Base-by-base conservation (phyloP, 2,888 invertebrate species). In the Urechis unicinctus region DNA sequence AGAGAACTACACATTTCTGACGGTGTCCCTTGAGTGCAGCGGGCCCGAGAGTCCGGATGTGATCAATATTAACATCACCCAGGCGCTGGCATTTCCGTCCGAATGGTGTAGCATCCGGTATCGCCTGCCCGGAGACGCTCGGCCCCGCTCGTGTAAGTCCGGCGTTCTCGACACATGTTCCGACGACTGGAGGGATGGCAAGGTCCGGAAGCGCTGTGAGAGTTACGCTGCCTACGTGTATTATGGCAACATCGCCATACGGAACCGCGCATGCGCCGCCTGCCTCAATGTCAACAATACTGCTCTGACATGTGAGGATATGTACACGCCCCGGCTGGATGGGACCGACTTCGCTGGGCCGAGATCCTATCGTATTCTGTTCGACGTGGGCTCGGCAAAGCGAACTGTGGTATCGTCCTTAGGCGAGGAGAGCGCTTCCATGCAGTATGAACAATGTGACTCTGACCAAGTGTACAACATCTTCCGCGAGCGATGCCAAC, bases 351-450 rank as follows among this genome's bases (percentile, higher is more conserved):
- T n/a, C n/a, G n/a, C n/a, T n/a, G n/a, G n/a, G n/a, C n/a, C n/a
- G n/a, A n/a, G n/a, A n/a, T n/a, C n/a, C n/a, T n/a, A n/a, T n/a
- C n/a, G n/a, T n/a, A n/a, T n/a, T n/a, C 1, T 54, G 26, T 48
- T 50, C 49, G 24, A 50, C 28, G 50, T 50, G 28, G n/a, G 21
- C 25, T 17, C 6, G 41, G 44, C 21, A 1, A 36, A 21, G 5
- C 5, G 9, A 83, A 83, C 51, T n/a, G 29, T 24, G 22, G 43
- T 41, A 28, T 29, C 17, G 21, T 29, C 24, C 4, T 41, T 45
- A 30, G 50, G 43, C 28, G 25, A 55, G 29, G 36, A 5, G 25
- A 22, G 41, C 22, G 41, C 25, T 24, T 26, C 21, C 24, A 41
- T 25, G 43, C 1, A 21, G 6, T 21, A 44, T 21, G n/a, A 1